These are phyloP conservation scores for Oenanthe oenanthe DNA, from an alignment of 2,113 vertebrate genomes.

Conservation along the genomic window DNA sequence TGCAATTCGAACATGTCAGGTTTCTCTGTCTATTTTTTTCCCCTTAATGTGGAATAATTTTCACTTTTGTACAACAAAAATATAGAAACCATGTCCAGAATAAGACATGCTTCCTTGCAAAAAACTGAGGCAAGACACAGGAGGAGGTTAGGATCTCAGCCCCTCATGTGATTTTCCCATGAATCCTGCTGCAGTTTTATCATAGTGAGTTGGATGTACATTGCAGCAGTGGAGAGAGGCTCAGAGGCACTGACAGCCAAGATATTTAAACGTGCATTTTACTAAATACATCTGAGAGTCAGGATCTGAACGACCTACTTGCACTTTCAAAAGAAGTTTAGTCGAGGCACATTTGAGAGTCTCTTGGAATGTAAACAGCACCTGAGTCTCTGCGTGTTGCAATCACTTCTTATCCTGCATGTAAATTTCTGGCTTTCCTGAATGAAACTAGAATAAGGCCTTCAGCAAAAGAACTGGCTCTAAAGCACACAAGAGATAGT, in stretches of 20 bases:
- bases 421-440: not conserved
- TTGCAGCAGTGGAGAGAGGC: accelerated
- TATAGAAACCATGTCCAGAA: not conserved
- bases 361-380: not conserved
- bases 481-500: not conserved
- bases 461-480: not conserved
- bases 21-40: not conserved
- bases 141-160: not conserved
- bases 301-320: not conserved
- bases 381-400: not conserved
- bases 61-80: not conserved
- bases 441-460: not conserved
- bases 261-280: not conserved
- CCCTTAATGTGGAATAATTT: not conserved
- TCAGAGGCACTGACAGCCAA: not conserved
- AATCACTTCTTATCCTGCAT: not conserved
- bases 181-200: not conserved
- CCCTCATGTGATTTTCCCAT: not conserved
- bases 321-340: not conserved
- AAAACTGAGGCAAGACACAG: not conserved
- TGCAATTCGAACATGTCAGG: not conserved
- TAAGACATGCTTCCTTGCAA: not conserved
- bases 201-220: not conserved
- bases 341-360: not conserved
- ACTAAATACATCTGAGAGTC: not conserved